These are phyloP conservation scores for Euborellia annulipes DNA, from an alignment of 1,140 invertebrate genomes.

Conservation along the genomic window DNA sequence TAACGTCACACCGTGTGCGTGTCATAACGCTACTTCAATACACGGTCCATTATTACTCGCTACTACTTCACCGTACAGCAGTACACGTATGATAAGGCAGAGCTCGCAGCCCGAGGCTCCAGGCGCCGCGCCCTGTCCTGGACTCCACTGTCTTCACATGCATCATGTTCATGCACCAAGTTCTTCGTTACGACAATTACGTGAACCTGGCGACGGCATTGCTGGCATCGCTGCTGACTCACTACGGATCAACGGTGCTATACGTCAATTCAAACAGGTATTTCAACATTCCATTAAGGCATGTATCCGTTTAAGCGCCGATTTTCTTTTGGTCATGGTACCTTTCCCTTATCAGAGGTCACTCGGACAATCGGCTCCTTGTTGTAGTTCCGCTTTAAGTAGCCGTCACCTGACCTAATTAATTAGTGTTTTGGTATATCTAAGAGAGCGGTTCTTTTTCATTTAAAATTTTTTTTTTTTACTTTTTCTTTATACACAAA, in stretches of 20 bases:
- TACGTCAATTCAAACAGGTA: conserved; percentile 92
- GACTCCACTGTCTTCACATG: conserved; percentile 27
- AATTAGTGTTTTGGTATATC: too few species aligned
- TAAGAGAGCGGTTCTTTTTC: too few species aligned
- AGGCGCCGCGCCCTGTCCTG: conserved; percentile 15
- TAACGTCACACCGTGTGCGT: conserved; percentile 25
- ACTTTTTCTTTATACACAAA: too few species aligned
- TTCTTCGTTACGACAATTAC: conserved; percentile 64
- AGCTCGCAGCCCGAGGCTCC: conserved; percentile 71
- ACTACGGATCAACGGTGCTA: conserved; percentile 87
- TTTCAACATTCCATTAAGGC: too few species aligned
- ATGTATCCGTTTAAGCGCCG: too few species aligned
- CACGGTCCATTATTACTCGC: conserved; percentile 43
- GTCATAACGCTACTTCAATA: conserved; percentile 20
- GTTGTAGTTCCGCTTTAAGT: too few species aligned
- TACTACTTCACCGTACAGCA: conserved; percentile 42
- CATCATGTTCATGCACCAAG: conserved; percentile 27
- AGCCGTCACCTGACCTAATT: too few species aligned
- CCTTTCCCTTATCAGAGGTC: too few species aligned
- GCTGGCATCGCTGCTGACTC: conserved; percentile 96
- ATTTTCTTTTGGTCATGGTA: too few species aligned
- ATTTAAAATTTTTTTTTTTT: too few species aligned
- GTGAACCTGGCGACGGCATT: conserved; percentile 69
- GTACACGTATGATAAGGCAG: conserved; percentile 66
- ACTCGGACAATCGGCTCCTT: too few species aligned